Percentiles rank a stretch among this genome's conserved stretches.
phyloP scores from a whole-genome alignment of 2,113 vertebrate species.

The Tiliqua scincoides region DNA sequence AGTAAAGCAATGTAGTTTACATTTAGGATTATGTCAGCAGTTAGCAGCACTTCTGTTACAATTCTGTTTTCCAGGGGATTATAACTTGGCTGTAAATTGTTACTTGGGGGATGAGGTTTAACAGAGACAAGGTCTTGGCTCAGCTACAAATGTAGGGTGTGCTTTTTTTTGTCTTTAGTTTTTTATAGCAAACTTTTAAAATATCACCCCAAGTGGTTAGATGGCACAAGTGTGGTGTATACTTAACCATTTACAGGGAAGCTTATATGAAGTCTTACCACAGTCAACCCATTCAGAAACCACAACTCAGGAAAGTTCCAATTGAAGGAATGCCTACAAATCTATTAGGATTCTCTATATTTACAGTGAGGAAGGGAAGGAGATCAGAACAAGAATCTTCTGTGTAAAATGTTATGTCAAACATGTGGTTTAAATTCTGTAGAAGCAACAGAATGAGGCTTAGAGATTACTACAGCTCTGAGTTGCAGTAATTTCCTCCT shows the following conservation, averaged over 20 bases:
- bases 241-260: neutral
- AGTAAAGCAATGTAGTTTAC: constrained; percentile 1
- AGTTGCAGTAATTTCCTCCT: neutral
- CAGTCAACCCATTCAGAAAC: neutral
- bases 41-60: constrained; percentile 4
- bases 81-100: constrained; percentile 27
- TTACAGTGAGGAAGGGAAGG: neutral
- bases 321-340: neutral
- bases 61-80: constrained; percentile 14
- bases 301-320: neutral
- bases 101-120: constrained; percentile 18
- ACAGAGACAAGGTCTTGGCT: constrained; percentile 16
- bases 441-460: neutral
- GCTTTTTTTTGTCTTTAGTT: neutral
- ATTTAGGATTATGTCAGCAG: neutral
- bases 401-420: neutral
- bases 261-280: neutral
- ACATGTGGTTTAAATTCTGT: neutral
- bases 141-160: neutral
- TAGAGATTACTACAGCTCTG: neutral
- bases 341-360: neutral
- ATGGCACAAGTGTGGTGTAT: neutral
- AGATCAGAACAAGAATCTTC: neutral
- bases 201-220: neutral
- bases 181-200: constrained; percentile 23